Percentiles rank a stretch among this genome's conserved stretches.
Conservation (phyloP, 2,113 vertebrate genomes). For the Chascanopsetta lugubris region DNA sequence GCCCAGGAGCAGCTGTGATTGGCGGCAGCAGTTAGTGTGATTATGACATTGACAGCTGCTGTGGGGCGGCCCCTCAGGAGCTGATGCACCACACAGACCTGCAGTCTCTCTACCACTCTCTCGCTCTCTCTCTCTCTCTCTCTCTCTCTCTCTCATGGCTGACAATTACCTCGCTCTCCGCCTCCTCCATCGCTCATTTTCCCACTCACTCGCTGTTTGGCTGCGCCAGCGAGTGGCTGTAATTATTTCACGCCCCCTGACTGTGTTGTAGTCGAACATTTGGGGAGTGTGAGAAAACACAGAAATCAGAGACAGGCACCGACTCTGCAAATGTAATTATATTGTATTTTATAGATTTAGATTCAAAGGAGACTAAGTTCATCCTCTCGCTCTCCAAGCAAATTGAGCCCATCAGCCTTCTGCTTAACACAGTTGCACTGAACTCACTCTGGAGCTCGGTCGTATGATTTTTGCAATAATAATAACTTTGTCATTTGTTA, state of each 20-base stretch:
- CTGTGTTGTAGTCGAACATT: not conserved
- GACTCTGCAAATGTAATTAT: too few relatives aligned
- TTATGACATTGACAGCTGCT: conserved; percentile 63
- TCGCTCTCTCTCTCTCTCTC: conserved; percentile 5
- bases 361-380: too few relatives aligned
- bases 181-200: not conserved
- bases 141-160: too few relatives aligned
- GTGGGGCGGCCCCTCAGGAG: conserved; percentile 53
- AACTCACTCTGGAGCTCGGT: too few relatives aligned
- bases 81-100: conserved; percentile 33
- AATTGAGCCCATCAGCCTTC: too few relatives aligned
- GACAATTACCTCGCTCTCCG: too few relatives aligned
- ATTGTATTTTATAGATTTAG: too few relatives aligned
- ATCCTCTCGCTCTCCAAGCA: too few relatives aligned
- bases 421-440: too few relatives aligned
- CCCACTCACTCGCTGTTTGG: conserved; percentile 29
- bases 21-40: conserved; percentile 47
- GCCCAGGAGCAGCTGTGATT: conserved; percentile 51
- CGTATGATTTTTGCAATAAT: too few relatives aligned
- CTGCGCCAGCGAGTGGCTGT: conserved; percentile 26
- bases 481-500: not conserved
- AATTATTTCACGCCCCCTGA: conserved; percentile 21
- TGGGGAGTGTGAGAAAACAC: conserved; percentile 2
- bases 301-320: not conserved
- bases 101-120: conserved; percentile 11